A percentile compares a stretch with the other conserved stretches of the same genome.
Evolutionary conservation across 2,888 invertebrate genomes (phyloP).

Genomic region (Caenorhabditis macrosperma): DNA sequence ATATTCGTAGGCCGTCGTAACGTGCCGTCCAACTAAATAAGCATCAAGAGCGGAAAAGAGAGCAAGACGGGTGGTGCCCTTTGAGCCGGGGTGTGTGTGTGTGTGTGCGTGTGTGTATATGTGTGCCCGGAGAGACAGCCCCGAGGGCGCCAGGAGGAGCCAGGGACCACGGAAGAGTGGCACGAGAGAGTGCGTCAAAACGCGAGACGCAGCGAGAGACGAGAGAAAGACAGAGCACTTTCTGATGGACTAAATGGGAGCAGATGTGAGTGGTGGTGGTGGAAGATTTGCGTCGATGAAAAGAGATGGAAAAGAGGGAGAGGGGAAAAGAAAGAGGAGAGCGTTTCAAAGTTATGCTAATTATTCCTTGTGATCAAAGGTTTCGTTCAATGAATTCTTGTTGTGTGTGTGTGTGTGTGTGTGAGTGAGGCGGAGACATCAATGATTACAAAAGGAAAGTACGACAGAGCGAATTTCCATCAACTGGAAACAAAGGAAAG

Average conservation of each 20-base stretch:
- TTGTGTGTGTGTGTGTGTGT: too few relatives aligned
- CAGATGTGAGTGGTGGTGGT: conserved; percentile 1
- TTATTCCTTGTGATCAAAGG: too few relatives aligned
- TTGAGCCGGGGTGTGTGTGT: too few relatives aligned
- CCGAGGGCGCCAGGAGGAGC: conserved; percentile 15
- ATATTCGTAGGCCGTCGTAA: too few relatives aligned
- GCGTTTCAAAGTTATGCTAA: background rate
- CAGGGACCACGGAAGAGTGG: conserved; percentile 8
- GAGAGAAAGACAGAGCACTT: background rate
- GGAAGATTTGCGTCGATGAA: too few relatives aligned
- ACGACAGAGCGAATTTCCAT: background rate
- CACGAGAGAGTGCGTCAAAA: conserved; percentile 1
- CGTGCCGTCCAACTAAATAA: too few relatives aligned
- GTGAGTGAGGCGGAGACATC: too few relatives aligned
- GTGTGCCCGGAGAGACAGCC: background rate
- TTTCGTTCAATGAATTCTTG: too few relatives aligned
- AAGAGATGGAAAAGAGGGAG: too few relatives aligned
- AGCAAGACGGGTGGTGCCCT: background rate
- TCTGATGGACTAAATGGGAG: conserved; percentile 16
- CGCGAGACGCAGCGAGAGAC: background rate
- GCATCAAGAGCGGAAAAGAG: background rate
- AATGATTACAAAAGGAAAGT: background rate
- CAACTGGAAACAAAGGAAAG: too few relatives aligned
- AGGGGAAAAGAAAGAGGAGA: background rate
- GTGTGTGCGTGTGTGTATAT: too few relatives aligned